Evolutionary conservation across 37 sponge, comb jelly and placozoan genomes (phyloP), one percentile per base, ranked within the genome.

Genomic region (Hormiphora californensis): DNA sequence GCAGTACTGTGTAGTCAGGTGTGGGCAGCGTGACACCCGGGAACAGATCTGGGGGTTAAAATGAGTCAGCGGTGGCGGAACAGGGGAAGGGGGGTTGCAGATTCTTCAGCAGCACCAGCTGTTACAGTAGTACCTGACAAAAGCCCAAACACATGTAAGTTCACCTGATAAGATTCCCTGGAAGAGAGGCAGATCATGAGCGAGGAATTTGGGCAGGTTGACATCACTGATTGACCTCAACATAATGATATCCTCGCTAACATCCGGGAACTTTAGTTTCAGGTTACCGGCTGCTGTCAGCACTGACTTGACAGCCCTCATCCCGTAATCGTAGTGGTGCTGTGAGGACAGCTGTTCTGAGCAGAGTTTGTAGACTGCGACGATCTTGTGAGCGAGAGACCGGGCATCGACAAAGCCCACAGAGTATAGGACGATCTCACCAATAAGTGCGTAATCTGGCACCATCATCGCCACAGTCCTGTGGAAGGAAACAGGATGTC

Each of bases 391-490:
- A 37, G 97, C 91, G 63, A 96, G 86, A 89, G 92, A 86, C 35
- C 95, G 88, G 54, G 97, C 94, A 88, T 92, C 94, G 33, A 96
- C 97, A 73, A 96, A 96, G 2, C 97, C 97, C 94, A 96, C 92
- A n/a, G 97, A 96, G 86, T 96, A 96, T 61, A 96, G 89, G 88
- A 92, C 90, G 88, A 96, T 96, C 91, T 96, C 97, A 54, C 97
- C 97, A 86, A 96, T 96, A 55, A 96, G 90, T 19, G 92, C 97
- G 86, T 96, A 96, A 87, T 96, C 94, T 33, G 97, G 97, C 0
- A 96, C 97, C 97, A 96, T 96, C 97, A 96, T 96, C 46, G 97
- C 97, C 39, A 96, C 97, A 37, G 94, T 96, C 17, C 97, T 91
- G 17, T 9, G 53, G 53, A 17, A 17, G 53, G 15, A 17, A 49